phyloP scores from a whole-genome alignment of 1,140 invertebrate genomes.

The Drosophila pallidifrons region DNA sequence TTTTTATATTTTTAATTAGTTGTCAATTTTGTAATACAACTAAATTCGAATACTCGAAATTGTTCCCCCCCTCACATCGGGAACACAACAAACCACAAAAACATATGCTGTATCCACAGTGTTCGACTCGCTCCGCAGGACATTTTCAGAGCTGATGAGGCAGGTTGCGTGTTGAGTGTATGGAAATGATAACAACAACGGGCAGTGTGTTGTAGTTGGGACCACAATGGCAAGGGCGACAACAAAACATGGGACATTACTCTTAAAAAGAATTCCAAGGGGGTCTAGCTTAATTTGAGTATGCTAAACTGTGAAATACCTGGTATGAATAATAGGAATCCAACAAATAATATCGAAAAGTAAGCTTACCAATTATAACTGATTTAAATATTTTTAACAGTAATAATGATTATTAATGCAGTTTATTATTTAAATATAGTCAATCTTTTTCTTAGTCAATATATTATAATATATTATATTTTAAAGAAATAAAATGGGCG shows the following conservation, averaged over 20 bases:
- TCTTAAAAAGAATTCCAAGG: background rate
- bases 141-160: slow-evolving; percentile 10
- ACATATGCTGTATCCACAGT: slow-evolving; percentile 20
- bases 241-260: slow-evolving; percentile 8
- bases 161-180: background rate
- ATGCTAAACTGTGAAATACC: background rate
- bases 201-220: slow-evolving; percentile 45
- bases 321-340: background rate
- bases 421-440: no score
- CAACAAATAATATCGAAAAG: no score
- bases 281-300: background rate
- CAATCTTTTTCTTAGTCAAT: no score
- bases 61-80: background rate
- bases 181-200: slow-evolving; percentile 45
- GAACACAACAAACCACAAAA: background rate
- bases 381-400: no score
- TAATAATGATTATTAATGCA: no score
- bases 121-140: slow-evolving; percentile 11
- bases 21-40: slow-evolving; percentile 33
- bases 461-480: no score
- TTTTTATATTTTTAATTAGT: slow-evolving; percentile 47
- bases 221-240: slow-evolving; percentile 25
- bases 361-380: no score
- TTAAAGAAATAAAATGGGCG: no score
- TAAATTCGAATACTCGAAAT: background rate